phyloP scores from a whole-genome alignment of 2,797 vertebrate species.

The Manis javanica region DNA sequence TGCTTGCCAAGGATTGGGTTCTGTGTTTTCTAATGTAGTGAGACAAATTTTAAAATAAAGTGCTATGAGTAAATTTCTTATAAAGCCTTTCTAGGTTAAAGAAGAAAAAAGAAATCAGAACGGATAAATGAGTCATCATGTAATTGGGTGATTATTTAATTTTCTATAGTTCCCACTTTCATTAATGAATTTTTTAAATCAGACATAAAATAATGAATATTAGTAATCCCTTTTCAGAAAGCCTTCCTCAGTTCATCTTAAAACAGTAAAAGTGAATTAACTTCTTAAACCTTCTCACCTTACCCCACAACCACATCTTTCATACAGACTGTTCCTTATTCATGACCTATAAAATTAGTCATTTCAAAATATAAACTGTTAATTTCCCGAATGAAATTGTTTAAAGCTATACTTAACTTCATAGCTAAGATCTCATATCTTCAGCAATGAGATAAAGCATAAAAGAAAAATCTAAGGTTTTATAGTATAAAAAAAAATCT shows the following conservation, averaged over 20 bases:
- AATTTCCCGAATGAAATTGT: conserved; percentile 13
- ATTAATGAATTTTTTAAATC: background rate
- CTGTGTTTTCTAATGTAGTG: background rate
- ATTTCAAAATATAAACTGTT: conserved; percentile 2
- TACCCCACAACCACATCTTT: background rate
- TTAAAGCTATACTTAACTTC: background rate
- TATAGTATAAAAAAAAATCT: background rate
- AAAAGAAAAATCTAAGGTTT: background rate
- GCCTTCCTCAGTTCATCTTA: background rate
- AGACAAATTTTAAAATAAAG: background rate
- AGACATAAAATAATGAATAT: background rate
- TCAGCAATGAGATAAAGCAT: background rate
- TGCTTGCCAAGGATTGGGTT: background rate
- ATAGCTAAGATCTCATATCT: background rate
- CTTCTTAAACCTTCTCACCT: background rate
- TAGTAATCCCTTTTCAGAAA: background rate
- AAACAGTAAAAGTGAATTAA: background rate
- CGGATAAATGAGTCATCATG: background rate
- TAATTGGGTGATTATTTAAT: background rate
- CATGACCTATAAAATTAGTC: background rate
- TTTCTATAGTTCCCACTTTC: background rate
- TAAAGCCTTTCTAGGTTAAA: background rate
- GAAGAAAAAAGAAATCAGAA: background rate
- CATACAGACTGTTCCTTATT: background rate
- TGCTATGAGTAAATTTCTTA: background rate